phyloP scores from a whole-genome alignment of 1,140 invertebrate genomes.

The Acromyrmex heyeri region DNA sequence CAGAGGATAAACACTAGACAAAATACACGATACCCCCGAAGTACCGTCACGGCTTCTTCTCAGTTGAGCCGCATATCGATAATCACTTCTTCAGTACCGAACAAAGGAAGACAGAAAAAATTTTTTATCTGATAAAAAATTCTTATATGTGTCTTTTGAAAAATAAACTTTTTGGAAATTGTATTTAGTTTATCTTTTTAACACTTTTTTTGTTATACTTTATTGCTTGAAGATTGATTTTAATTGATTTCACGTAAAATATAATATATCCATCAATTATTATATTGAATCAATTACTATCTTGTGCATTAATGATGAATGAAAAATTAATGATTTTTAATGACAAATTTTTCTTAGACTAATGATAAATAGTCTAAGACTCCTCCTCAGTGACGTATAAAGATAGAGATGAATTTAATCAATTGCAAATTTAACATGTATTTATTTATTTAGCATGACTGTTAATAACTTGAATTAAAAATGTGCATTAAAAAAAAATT shows the following conservation, averaged over 20 bases:
- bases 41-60: constrained; percentile 50
- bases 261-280: not conserved
- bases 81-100: constrained; percentile 67
- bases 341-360: not conserved
- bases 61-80: constrained; percentile 54
- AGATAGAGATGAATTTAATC: not conserved
- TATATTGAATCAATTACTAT: not conserved
- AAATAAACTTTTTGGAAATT: constrained; percentile 17
- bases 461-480: not conserved
- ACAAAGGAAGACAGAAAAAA: constrained; percentile 54
- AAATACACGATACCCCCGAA: constrained; percentile 87
- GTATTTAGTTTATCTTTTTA: not conserved
- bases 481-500: not conserved
- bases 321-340: not conserved
- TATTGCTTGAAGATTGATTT: not conserved
- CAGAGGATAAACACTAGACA: constrained; percentile 87
- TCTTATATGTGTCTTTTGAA: not conserved
- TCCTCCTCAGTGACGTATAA: not conserved
- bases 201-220: not conserved
- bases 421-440: not conserved
- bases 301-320: not conserved
- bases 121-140: not conserved
- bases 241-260: not conserved
- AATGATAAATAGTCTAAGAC: not conserved
- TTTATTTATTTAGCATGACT: constrained; percentile 24